Base-by-base conservation (phyloP, 2,888 invertebrate genomes). In the Crossocerus cetratus region DNA sequence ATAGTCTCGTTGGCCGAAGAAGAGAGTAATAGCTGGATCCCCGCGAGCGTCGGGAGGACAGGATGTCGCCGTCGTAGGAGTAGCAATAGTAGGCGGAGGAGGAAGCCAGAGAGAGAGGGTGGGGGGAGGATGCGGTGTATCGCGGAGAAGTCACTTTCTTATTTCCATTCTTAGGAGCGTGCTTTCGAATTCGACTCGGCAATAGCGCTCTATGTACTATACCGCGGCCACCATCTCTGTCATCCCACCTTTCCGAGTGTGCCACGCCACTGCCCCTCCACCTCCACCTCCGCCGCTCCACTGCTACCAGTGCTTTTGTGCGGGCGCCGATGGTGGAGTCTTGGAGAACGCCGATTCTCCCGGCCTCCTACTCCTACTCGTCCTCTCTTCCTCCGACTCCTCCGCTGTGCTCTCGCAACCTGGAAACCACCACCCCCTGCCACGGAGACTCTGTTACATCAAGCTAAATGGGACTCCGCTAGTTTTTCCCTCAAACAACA, bases 81-180 rank as follows among this genome's bases (percentile, higher is more conserved):
- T 54, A 32, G 21, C 13, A 44, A 44, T 65, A 32, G 53, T 18
- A 23, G 14, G 3, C 14, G 57, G 45, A 53, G 32, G 16, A 20
- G 43, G 44, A 16, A 55, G 32, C 44, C 62, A 49, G 57, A 23
- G 45, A 58, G 13, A 4, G 20, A 32, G 8, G 20, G 58, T 44
- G 18, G 21, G 45, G 49, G 18, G 11, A 59, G 23, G n/a, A 65
- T 42, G 13, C 56, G 55, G 44, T 60, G 61, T 58, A 69, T 78
- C 69, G 71, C 73, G 65, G 69, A 67, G 70, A 78, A 79, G 79
- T 81, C 68, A 68, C 77, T 72, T 79, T 83, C 81, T 83, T 83
- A 83, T 77, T 80, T 76, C 69, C 71, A 80, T 81, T 80, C 83
- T 80, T 61, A 57, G 49, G 64, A 57, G 56, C 72, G 70, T 76